These are phyloP conservation scores for Alectura lathami DNA, from an alignment of 2,113 vertebrate species.

Conservation along the genomic window DNA sequence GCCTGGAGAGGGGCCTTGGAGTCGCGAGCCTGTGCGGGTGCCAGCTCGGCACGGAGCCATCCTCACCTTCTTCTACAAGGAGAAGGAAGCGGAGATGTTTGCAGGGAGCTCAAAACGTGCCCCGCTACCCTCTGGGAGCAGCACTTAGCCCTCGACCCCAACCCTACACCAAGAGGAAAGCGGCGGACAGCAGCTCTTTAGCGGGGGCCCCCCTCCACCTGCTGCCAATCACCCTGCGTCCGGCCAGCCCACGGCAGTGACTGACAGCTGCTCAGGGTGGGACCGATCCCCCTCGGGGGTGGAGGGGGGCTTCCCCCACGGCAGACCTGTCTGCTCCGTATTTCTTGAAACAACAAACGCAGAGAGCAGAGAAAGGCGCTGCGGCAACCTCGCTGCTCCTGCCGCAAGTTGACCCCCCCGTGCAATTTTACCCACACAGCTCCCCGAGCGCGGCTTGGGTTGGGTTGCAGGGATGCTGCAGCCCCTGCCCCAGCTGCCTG, in stretches of 20 bases:
- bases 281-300: background rate
- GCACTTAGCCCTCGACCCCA: background rate
- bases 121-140: background rate
- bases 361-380: background rate
- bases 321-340: fast-evolving
- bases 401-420: background rate
- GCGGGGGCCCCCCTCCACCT: background rate
- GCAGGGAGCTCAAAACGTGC: fast-evolving
- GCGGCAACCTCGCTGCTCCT: background rate
- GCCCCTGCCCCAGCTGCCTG: fast-evolving
- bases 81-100: background rate
- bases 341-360: background rate
- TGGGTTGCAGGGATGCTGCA: background rate
- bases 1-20: no score
- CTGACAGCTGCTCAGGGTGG: background rate
- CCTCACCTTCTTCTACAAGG: background rate
- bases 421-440: background rate
- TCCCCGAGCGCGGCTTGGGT: fast-evolving
- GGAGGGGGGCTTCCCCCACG: background rate
- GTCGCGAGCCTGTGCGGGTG: no score
- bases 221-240: background rate
- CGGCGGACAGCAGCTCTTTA: background rate
- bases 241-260: background rate
- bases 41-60: background rate
- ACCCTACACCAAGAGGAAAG: background rate